These are phyloP conservation scores for Microchirus variegatus DNA, from an alignment of 2,797 vertebrate genomes.

Conservation along the genomic window DNA sequence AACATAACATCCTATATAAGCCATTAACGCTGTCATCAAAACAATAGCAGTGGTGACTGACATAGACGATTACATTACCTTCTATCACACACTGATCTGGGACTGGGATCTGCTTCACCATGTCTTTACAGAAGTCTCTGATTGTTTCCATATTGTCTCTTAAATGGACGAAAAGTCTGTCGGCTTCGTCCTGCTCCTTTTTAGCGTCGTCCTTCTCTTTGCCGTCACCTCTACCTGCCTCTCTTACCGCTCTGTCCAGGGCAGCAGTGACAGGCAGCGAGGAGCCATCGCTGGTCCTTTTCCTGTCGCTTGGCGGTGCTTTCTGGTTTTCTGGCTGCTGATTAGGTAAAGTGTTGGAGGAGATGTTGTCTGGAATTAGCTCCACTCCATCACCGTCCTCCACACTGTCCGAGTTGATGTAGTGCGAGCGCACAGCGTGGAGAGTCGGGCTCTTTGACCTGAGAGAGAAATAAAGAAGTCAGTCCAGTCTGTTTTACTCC, in stretches of 20 bases:
- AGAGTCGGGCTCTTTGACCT: constrained; percentile 93
- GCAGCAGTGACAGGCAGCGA: constrained; percentile 17
- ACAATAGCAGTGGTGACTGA: background rate
- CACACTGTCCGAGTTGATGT: constrained; percentile 75
- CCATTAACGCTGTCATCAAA: constrained; percentile 1
- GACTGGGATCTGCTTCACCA: constrained; percentile 86
- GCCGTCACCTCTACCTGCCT: constrained; percentile 67
- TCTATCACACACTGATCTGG: constrained; percentile 92
- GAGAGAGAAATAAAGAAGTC: constrained; percentile 12
- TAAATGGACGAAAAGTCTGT: constrained; percentile 88
- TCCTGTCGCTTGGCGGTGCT: constrained; percentile 34
- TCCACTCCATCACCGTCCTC: constrained; percentile 77
- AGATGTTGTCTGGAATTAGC: constrained; percentile 67
- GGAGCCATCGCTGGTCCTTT: constrained; percentile 32
- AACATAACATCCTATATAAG: too few relatives aligned
- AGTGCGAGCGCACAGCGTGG: constrained; percentile 77
- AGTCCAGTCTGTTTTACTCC: background rate
- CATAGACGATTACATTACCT: constrained; percentile 78
- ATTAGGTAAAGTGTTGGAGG: constrained; percentile 68
- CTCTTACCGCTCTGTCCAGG: constrained; percentile 33
- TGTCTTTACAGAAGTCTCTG: constrained; percentile 84
- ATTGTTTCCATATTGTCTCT: constrained; percentile 88
- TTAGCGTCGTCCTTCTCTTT: constrained; percentile 25
- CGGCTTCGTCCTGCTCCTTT: constrained; percentile 66
- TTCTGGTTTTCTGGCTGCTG: constrained; percentile 62